A percentile compares a stretch with the other conserved stretches of the same genome.
These are phyloP conservation scores for Mactromeris polynyma DNA, from an alignment of 2,888 invertebrate species.

Conservation along the genomic window DNA sequence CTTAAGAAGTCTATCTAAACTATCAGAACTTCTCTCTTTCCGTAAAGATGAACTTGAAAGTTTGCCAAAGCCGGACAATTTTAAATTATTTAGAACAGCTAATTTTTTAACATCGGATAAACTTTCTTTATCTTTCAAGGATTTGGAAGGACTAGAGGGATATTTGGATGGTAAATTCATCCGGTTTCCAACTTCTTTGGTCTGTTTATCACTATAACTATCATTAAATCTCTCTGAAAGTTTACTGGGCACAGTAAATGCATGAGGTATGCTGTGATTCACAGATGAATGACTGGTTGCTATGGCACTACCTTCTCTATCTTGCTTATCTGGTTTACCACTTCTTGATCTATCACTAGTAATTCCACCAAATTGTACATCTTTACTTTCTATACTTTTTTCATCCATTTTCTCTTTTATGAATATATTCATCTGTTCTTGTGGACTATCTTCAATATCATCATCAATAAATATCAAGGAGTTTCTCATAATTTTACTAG, in stretches of 20 bases:
- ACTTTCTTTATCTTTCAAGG: slow-evolving; percentile 80
- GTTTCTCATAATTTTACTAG: slow-evolving; percentile 75
- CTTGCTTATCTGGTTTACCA: slow-evolving; percentile 45
- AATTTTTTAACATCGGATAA: slow-evolving; percentile 79
- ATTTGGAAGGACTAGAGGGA: slow-evolving; percentile 78
- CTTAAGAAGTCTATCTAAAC: slow-evolving; percentile 68
- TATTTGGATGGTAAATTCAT: slow-evolving; percentile 79
- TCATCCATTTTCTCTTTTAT: slow-evolving; percentile 70
- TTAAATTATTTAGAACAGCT: slow-evolving; percentile 73
- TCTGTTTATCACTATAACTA: slow-evolving; percentile 76
- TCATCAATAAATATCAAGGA: slow-evolving; percentile 81
- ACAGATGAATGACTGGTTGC: slow-evolving; percentile 39
- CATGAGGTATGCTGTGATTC: slow-evolving; percentile 59
- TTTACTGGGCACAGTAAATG: slow-evolving; percentile 79
- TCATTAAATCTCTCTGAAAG: slow-evolving; percentile 67
- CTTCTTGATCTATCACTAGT: slow-evolving; percentile 52
- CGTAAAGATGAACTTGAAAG: slow-evolving; percentile 65
- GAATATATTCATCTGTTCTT: slow-evolving; percentile 65
- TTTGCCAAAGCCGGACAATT: slow-evolving; percentile 76
- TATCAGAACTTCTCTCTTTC: slow-evolving; percentile 69
- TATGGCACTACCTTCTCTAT: slow-evolving; percentile 57
- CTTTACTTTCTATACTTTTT: slow-evolving; percentile 64
- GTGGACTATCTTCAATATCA: slow-evolving; percentile 76
- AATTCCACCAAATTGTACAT: slow-evolving; percentile 54
- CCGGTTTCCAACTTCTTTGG: slow-evolving; percentile 82